Base-by-base conservation (phyloP, 2,888 invertebrate genomes). In the Tachina fera region DNA sequence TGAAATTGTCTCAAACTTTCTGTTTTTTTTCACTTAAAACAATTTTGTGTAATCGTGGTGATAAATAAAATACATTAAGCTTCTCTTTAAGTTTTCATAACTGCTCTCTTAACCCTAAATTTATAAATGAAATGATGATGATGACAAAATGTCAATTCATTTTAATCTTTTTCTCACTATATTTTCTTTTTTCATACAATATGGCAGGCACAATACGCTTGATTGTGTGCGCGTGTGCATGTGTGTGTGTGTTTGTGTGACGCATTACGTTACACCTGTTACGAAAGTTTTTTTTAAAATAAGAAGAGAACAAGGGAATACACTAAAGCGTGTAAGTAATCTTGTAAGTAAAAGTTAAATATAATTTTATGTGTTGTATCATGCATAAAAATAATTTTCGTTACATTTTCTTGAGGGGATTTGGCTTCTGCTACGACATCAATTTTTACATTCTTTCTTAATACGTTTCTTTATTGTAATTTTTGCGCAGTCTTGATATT, bases 341-440 rank as follows among this genome's bases (percentile, higher is more conserved):
- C 84, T 70, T 85, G 84, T 74, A 63, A 56, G 84, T 74, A 63
- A 56, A 85, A 85, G 67, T 85, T 74, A 68, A 70, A 74, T 56
- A 68, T 75, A 79, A 79, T 86, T 75, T 75, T 53, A 79, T 85
- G 65, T 75, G 85, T 82, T 79, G 74, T 60, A 82, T 85, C 85
- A 86, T 74, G 85, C 79, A 82, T 75, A 75, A 79, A 82, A 86
- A 86, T 79, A 78, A 82, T 78, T 86, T 78, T 71, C 51, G 45
- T 56, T 72, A 71, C 45, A 79, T 53, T 82, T 86, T 82, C 53
- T 31, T 72, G 13, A 49, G 71, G 76, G 51, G 58, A 41, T 67
- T 74, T 60, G 10, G 16, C 58, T 74, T 67, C 60, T 56, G 6
- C 22, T 63, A 56, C 53, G 39, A 31, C 61, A 56, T 53, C 45